Percentiles rank a stretch among this genome's conserved stretches.
Evolutionary conservation across 2,888 invertebrate genomes (phyloP).

Genomic region (Acanthococcus lagerstroemiae): DNA sequence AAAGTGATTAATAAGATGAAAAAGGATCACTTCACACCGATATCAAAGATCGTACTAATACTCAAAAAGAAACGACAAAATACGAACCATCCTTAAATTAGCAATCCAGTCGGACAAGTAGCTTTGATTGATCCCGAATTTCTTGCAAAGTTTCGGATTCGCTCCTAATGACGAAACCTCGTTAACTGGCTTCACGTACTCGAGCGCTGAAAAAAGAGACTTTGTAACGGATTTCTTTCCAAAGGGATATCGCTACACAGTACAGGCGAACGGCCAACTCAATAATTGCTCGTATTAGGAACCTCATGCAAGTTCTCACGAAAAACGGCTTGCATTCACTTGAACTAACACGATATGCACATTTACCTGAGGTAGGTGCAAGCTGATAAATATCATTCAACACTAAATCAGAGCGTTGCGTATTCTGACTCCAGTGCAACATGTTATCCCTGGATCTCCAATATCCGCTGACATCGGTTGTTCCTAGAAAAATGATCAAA

Average conservation of each 20-base stretch:
- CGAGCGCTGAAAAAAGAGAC: conserved; percentile 6
- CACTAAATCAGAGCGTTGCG: neutral
- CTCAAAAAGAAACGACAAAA: too few species aligned
- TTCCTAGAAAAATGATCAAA: neutral
- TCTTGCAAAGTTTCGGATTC: conserved; percentile 15
- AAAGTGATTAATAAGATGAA: too few species aligned
- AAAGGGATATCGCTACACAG: too few species aligned
- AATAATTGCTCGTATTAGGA: neutral
- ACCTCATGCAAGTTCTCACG: too few species aligned
- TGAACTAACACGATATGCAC: neutral
- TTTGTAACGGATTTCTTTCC: too few species aligned
- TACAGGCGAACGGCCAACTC: neutral
- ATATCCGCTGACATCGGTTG: neutral
- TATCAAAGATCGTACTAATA: too few species aligned
- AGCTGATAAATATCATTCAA: conserved; percentile 18
- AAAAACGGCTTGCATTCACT: too few species aligned
- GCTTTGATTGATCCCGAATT: conserved; percentile 8
- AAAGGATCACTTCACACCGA: too few species aligned
- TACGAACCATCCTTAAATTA: conserved; percentile 33
- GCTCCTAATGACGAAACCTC: conserved; percentile 24
- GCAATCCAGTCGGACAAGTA: conserved; percentile 51
- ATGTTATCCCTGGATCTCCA: conserved; percentile 14
- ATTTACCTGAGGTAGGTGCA: conserved; percentile 12
- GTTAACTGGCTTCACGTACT: conserved; percentile 17
- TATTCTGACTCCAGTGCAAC: conserved; percentile 8